Conservation (phyloP, 2,888 invertebrate genomes). For the Zygothrica quintamaculata region DNA sequence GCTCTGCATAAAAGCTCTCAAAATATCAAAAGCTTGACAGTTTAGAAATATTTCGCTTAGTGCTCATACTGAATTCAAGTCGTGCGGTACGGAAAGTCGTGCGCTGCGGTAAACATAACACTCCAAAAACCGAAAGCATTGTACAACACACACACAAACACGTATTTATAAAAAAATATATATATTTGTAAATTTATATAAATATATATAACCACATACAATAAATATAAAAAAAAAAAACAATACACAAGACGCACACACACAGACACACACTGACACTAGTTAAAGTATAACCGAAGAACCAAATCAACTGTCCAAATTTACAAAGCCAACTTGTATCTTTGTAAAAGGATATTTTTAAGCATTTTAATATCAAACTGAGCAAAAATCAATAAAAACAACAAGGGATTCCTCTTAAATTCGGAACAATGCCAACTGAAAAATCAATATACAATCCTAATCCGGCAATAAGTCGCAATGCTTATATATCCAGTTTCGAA, state of each 20-base stretch:
- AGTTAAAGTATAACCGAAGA: too few species aligned
- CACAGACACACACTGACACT: background rate
- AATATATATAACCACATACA: conserved; percentile 35
- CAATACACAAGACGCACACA: conserved; percentile 3
- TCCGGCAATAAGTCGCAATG: conserved; percentile 86
- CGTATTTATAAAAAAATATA: too few species aligned
- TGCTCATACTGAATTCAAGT: conserved; percentile 70
- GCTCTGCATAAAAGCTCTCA: conserved; percentile 49
- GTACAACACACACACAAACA: conserved; percentile 34
- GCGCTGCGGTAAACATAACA: conserved; percentile 43
- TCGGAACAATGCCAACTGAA: conserved; percentile 86
- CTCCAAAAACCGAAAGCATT: conserved; percentile 34
- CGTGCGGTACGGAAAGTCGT: conserved; percentile 66
- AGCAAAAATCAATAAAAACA: conserved; percentile 14
- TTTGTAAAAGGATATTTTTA: conserved; percentile 54
- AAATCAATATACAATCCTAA: conserved; percentile 87
- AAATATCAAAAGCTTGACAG: conserved; percentile 60
- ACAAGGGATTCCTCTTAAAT: conserved; percentile 20
- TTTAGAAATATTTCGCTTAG: conserved; percentile 45
- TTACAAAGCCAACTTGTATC: conserved; percentile 11
- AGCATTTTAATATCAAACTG: conserved; percentile 22
- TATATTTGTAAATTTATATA: too few species aligned
- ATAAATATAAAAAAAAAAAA: conserved; percentile 9
- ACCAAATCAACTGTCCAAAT: conserved; percentile 31
- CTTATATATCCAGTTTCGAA: conserved; percentile 89